These are phyloP conservation scores for Cecropterus lyciades DNA, from an alignment of 1,140 invertebrate species.

Conservation along the genomic window DNA sequence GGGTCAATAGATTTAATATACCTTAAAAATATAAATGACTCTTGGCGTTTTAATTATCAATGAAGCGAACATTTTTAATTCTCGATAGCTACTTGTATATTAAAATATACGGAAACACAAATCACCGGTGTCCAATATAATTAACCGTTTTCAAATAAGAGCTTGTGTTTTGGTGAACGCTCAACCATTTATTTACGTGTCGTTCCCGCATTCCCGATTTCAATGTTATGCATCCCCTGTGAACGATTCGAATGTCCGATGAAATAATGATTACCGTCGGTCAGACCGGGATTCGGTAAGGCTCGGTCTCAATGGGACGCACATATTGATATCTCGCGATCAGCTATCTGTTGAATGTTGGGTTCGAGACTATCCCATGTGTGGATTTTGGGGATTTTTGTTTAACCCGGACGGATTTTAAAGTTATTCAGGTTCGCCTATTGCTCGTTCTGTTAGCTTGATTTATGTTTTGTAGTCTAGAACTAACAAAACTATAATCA, in stretches of 20 bases:
- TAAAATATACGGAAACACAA: no score
- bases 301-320: slow-evolving; percentile 21
- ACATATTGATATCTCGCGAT: slow-evolving; percentile 41
- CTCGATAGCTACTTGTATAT: no score
- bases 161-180: slow-evolving; percentile 1
- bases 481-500: no score
- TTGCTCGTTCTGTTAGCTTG: no score
- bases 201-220: slow-evolving; percentile 34
- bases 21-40: no score
- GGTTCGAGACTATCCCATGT: slow-evolving; percentile 12
- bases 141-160: slow-evolving; percentile 1
- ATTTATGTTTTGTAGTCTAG: no score
- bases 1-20: no score
- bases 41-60: no score
- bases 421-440: no score
- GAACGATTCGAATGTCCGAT: slow-evolving; percentile 55
- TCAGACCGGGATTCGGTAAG: slow-evolving; percentile 40
- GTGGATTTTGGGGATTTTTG: background rate
- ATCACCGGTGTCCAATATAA: background rate
- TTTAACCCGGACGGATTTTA: no score
- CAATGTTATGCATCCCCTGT: slow-evolving; percentile 61
- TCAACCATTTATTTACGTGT: slow-evolving; percentile 22
- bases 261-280: slow-evolving; percentile 63
- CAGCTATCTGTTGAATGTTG: slow-evolving; percentile 41
- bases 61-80: no score